Conservation (phyloP, 2,113 vertebrate genomes). For the Pteronura brasiliensis region DNA sequence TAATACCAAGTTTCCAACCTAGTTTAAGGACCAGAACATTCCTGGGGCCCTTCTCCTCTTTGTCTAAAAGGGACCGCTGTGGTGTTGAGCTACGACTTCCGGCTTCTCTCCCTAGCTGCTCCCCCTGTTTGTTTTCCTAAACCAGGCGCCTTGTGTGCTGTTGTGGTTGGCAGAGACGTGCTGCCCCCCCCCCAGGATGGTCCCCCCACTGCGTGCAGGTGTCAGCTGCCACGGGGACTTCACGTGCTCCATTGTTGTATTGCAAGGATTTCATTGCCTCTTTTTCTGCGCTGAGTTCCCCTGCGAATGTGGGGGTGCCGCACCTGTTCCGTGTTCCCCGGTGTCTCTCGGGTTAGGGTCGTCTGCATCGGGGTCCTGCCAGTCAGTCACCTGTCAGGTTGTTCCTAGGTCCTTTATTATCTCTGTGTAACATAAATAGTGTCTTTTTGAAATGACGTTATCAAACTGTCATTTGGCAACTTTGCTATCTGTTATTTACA, state of each 20-base stretch:
- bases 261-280: neutral
- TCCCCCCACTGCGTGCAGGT: too few species aligned
- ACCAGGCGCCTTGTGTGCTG: neutral
- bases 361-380: too few species aligned
- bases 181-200: neutral
- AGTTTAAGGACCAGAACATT: neutral
- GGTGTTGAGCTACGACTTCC: too few species aligned
- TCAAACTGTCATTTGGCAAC: too few species aligned
- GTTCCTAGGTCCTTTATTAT: neutral
- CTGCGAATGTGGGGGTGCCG: accelerated
- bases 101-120: neutral
- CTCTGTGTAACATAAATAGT: accelerated
- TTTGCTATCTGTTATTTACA: neutral
- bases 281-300: neutral
- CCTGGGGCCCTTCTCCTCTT: neutral
- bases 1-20: neutral
- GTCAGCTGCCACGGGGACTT: neutral
- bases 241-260: neutral
- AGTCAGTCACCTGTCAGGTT: neutral
- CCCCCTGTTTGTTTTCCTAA: neutral
- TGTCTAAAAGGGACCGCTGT: neutral
- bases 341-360: neutral
- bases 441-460: neutral
- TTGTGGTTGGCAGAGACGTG: neutral
- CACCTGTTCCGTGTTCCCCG: neutral